These are phyloP conservation scores for Brachyhypopomus occidentalis DNA, from an alignment of 2,113 vertebrate genomes.

Conservation along the genomic window DNA sequence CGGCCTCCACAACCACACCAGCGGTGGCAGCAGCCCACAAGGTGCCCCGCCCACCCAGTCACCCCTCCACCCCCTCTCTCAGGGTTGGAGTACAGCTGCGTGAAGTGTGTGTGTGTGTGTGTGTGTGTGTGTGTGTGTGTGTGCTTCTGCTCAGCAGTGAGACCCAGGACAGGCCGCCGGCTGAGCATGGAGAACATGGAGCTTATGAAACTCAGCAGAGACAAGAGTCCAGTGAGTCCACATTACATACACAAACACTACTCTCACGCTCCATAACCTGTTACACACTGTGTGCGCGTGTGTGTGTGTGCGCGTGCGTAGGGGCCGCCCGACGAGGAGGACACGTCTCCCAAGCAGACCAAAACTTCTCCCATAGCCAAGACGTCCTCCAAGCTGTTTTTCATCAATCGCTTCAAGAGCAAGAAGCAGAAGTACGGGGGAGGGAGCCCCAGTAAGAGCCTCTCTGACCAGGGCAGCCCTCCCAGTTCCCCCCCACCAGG, in stretches of 20 bases:
- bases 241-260: background rate
- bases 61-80: background rate
- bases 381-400: constrained; percentile 88
- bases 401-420: constrained; percentile 85
- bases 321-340: constrained; percentile 63
- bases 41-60: background rate
- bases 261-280: constrained; percentile 23
- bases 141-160: constrained; percentile 70
- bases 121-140: constrained; percentile 24
- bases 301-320: background rate
- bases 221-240: constrained; percentile 69
- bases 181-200: constrained; percentile 88
- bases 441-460: constrained; percentile 68
- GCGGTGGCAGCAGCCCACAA: constrained; percentile 72
- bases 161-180: constrained; percentile 71
- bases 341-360: constrained; percentile 81
- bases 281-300: constrained; percentile 2
- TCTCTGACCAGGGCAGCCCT: constrained; percentile 75
- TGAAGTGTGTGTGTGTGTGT: constrained; percentile 17
- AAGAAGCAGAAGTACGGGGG: constrained; percentile 83
- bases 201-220: constrained; percentile 79
- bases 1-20: constrained; percentile 72
- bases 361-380: constrained; percentile 82
- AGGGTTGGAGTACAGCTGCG: background rate
- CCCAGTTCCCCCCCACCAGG: constrained; percentile 53